Conservation (phyloP, 2,888 invertebrate genomes). For the Diaprepes abbreviatus region DNA sequence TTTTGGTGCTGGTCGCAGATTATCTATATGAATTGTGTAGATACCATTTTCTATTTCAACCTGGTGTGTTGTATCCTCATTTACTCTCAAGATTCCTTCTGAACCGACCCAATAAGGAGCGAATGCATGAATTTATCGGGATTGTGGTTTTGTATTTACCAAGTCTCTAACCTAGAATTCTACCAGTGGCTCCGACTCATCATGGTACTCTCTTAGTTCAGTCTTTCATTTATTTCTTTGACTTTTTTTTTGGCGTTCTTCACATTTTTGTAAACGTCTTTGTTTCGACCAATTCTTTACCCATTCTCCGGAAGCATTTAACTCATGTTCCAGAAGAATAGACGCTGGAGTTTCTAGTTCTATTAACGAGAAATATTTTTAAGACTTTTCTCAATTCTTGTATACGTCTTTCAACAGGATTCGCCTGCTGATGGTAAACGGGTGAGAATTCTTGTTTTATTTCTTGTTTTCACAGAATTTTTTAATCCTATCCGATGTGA, state of each 20-base stretch:
- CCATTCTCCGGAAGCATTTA: not conserved
- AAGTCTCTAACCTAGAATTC: too few relatives aligned
- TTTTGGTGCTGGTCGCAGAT: not conserved
- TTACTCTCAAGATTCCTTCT: not conserved
- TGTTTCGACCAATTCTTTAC: not conserved
- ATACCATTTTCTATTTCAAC: not conserved
- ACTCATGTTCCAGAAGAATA: not conserved
- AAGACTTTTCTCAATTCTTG: conserved; percentile 50
- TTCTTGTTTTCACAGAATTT: not conserved
- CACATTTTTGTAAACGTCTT: too few relatives aligned
- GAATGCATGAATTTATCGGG: too few relatives aligned
- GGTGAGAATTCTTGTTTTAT: not conserved
- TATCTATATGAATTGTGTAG: not conserved
- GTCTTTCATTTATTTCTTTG: too few relatives aligned
- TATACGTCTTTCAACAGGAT: conserved; percentile 40
- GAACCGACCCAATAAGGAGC: not conserved
- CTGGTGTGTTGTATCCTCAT: not conserved
- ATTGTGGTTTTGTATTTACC: too few relatives aligned
- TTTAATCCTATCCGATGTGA: not conserved
- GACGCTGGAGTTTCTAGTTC: not conserved
- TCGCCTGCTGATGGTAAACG: conserved; percentile 6
- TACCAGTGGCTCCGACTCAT: too few relatives aligned
- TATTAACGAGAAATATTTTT: not conserved
- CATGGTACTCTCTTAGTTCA: too few relatives aligned
- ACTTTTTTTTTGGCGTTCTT: too few relatives aligned